phyloP scores from a whole-genome alignment of 2,113 vertebrate species.

The Hoplias malabaricus region DNA sequence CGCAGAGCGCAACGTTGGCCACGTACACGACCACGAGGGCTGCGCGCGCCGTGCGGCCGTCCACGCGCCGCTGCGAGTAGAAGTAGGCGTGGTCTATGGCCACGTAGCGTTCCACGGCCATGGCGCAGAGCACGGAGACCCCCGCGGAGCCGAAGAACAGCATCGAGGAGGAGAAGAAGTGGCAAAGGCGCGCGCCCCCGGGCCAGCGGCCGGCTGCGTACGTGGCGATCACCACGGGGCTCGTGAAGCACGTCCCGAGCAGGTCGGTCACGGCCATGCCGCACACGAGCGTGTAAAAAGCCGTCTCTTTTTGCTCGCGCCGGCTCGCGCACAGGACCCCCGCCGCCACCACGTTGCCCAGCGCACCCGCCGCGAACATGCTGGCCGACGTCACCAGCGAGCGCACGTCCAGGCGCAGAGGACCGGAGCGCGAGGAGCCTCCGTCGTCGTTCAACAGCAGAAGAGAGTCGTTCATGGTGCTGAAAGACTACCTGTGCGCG shows the following conservation, averaged over 20 bases:
- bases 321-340: conserved; percentile 76
- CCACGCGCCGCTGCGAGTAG: conserved; percentile 76
- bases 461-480: conserved; percentile 64
- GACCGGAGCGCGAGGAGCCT: conserved; percentile 50
- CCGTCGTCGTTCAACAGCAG: conserved; percentile 47
- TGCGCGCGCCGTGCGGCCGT: conserved; percentile 69
- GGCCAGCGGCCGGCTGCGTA: conserved; percentile 75
- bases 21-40: conserved; percentile 70
- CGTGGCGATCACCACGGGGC: conserved; percentile 79
- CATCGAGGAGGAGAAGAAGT: conserved; percentile 83
- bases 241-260: conserved; percentile 79
- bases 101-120: conserved; percentile 79
- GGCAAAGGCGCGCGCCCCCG: conserved; percentile 72
- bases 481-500: conserved; percentile 11
- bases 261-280: conserved; percentile 81
- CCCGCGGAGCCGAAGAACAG: conserved; percentile 80
- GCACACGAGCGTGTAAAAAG: conserved; percentile 79
- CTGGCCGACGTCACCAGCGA: conserved; percentile 74
- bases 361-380: conserved; percentile 77
- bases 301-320: conserved; percentile 79
- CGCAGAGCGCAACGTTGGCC: conserved; percentile 69
- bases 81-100: conserved; percentile 80
- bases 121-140: conserved; percentile 79
- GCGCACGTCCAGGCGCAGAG: conserved; percentile 66
- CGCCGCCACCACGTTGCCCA: conserved; percentile 78